Conservation (phyloP, 2,888 invertebrate species). For the Drosophila neonasuta region DNA sequence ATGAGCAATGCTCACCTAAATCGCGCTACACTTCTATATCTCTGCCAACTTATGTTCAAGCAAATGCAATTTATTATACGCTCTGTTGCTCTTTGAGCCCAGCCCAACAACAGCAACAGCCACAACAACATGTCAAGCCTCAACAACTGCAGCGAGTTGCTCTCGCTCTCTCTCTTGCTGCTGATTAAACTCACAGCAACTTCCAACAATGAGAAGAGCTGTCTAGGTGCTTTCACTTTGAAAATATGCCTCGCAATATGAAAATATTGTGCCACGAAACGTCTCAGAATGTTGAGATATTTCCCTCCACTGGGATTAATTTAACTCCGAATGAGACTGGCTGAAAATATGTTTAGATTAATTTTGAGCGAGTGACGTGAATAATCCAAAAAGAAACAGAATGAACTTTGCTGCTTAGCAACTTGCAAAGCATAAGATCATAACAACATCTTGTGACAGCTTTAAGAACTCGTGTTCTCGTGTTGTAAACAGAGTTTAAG, state of each 20-base stretch:
- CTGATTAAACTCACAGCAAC: conserved; percentile 34
- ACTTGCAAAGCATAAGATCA: not conserved
- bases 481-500: not conserved
- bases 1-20: conserved; percentile 14
- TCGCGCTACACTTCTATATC: not conserved
- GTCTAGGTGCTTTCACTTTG: not conserved
- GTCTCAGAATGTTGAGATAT: conserved; percentile 19
- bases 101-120: conserved; percentile 2
- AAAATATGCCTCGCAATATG: conserved; percentile 27
- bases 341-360: conserved; percentile 5
- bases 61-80: conserved; percentile 73
- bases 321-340: conserved; percentile 15
- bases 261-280: conserved; percentile 10
- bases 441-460: not conserved
- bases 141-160: conserved; percentile 24
- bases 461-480: not conserved
- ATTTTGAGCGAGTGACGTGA: not conserved
- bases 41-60: conserved; percentile 14
- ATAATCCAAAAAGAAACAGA: not conserved
- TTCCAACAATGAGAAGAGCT: conserved; percentile 12
- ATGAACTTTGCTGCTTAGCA: not conserved
- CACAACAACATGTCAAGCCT: conserved; percentile 1
- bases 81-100: conserved; percentile 56
- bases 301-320: not conserved
- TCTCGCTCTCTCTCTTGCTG: conserved; percentile 31